Base-by-base conservation (phyloP, 1,140 invertebrate genomes). In the Drosophila orena region DNA sequence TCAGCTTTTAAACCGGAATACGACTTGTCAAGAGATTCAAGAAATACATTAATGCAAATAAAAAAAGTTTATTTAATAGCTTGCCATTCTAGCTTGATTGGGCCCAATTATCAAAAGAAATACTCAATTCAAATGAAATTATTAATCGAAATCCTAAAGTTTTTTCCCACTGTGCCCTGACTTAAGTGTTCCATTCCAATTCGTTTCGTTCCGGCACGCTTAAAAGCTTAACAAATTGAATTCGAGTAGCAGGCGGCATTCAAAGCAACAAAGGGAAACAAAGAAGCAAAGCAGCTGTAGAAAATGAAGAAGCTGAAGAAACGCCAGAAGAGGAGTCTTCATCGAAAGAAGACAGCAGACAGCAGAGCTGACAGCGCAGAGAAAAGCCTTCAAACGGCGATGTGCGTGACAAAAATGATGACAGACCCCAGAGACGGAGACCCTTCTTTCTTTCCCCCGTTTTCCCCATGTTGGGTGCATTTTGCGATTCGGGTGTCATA, bases 381-480 rank as follows among this genome's bases (percentile, higher is more conserved):
- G 40, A 77, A 60, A 65, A 79, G 83, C 79, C 79, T 86, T 85
- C 69, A 74, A 77, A 79, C 64, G 55, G 66, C 76, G 58, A 72
- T 38, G 84, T 89, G 84, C 85, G 84, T 89, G 84, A 89, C 84
- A 89, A 89, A 89, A 89, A 89, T 89, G 80, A 77, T 89, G 84
- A 89, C 84, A 84, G 79, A 30, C 77, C 44, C 20, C 20, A 46
- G 44, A 46, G n/a, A 14, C 34, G 12, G 49, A 50, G 50, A 38
- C 27, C 27, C 57, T 35, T 35, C 30, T 30, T 30, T 30, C 30
- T 30, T 30, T 30, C 7, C n/a, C 30, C 12, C n/a, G 11, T 44
- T 3, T 14, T 27, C 46, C 11, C 11, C 43, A 17, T 52, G 44
- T 53, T 44, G 47, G 58, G 50, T 62, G 58, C 64, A 66, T 58